Evolutionary conservation across 2,888 invertebrate species (phyloP), one percentile per base, ranked within the genome.

Genomic region (Agrochola lota): DNA sequence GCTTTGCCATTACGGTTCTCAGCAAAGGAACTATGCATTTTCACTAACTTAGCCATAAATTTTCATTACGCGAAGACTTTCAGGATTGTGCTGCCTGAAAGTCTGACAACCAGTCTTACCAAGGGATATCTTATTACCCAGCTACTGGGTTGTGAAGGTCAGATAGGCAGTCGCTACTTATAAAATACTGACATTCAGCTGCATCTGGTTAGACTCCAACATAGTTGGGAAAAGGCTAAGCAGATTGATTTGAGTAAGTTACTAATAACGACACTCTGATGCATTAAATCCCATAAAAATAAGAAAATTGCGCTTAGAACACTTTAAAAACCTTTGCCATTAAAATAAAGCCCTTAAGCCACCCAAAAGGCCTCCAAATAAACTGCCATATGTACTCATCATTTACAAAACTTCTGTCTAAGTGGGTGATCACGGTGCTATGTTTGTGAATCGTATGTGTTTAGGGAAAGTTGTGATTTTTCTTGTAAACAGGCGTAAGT

Each of bases 381-480:
- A 68, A 72, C 76, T 62, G 23, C n/a, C 68, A 71, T 84, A 81
- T 88, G 85, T 81, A 77, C 80, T 74, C 71, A 80, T 76, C 72
- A 78, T 76, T 76, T 81, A 83, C 62, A 71, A 87, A 80, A 79
- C 81, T 77, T 63, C 78, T 81, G 68, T 84, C 75, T 89, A 90
- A 91, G 87, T 89, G 86, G 84, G 79, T 78, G 89, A 89, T 89
- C 91, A 90, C 87, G 88, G 73, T 77, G 40, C 83, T 59, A 68
- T 89, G 86, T 91, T 90, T 90, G 86, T 86, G 71, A 85, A 85
- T 79, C 85, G 78, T 87, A 76, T 87, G 78, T 86, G 84, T 85
- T 81, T 78, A 82, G 75, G 85, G 85, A 87, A 85, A 89, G 85
- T 83, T 77, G 86, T 85, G 87, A 87, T 89, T 87, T 85, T 86